These are phyloP conservation scores for Yponomeuta evonymella DNA, from an alignment of 2,888 invertebrate genomes.

Conservation along the genomic window DNA sequence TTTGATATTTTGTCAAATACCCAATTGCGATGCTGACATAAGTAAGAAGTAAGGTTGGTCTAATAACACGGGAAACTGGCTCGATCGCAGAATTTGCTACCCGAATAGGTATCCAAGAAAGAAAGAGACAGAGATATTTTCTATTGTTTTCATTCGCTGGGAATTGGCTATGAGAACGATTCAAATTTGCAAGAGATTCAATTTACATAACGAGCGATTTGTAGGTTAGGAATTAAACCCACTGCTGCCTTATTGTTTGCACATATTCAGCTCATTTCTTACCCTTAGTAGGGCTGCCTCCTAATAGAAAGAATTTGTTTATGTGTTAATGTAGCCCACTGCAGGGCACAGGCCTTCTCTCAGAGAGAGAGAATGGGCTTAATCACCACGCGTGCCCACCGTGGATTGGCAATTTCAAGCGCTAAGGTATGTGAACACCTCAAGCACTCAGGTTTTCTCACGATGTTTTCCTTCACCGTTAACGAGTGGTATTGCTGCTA, in stretches of 20 bases:
- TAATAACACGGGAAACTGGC: not conserved
- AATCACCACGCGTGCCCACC: too few relatives aligned
- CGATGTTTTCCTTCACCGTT: too few relatives aligned
- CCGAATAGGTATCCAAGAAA: slow-evolving; percentile 39
- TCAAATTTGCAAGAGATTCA: slow-evolving; percentile 70
- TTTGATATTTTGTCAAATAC: too few relatives aligned
- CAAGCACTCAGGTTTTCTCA: too few relatives aligned
- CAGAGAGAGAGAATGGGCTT: too few relatives aligned
- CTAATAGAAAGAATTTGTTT: not conserved
- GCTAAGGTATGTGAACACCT: too few relatives aligned
- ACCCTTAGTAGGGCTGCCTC: not conserved
- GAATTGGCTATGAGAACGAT: slow-evolving; percentile 69
- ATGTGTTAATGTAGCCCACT: too few relatives aligned
- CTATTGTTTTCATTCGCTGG: slow-evolving; percentile 64
- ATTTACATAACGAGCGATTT: slow-evolving; percentile 74
- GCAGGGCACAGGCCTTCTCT: too few relatives aligned
- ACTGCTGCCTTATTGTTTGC: slow-evolving; percentile 49
- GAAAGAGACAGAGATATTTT: slow-evolving; percentile 45
- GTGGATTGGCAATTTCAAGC: too few relatives aligned
- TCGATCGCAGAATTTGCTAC: not conserved
- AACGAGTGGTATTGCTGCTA: too few relatives aligned
- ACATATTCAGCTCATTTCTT: slow-evolving; percentile 40
- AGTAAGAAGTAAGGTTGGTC: too few relatives aligned
- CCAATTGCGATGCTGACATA: too few relatives aligned
- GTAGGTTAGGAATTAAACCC: slow-evolving; percentile 62